These are phyloP conservation scores for Euphydryas editha DNA, from an alignment of 2,888 invertebrate species.

Conservation along the genomic window DNA sequence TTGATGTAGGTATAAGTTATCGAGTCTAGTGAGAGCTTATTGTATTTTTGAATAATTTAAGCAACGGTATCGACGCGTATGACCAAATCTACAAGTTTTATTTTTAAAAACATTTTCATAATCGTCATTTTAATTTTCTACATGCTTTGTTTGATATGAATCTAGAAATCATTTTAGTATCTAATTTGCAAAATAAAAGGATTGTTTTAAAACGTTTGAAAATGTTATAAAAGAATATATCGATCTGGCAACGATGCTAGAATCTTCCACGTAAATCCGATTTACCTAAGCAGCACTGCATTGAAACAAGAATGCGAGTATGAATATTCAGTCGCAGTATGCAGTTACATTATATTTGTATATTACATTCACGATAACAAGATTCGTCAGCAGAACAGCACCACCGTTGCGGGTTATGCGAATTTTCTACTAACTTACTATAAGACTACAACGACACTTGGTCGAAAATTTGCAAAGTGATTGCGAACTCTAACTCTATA, in stretches of 20 bases:
- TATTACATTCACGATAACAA: constrained; percentile 75
- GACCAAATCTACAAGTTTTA: neutral
- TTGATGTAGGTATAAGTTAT: constrained; percentile 5
- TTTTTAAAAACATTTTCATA: no score
- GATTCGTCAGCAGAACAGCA: constrained; percentile 76
- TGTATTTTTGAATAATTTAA: neutral
- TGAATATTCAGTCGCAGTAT: constrained; percentile 74
- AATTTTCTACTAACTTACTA: constrained; percentile 62
- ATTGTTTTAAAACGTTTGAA: constrained; percentile 19
- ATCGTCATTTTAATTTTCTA: no score
- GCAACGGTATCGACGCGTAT: neutral
- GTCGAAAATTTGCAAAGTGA: constrained; percentile 57
- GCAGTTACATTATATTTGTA: constrained; percentile 54
- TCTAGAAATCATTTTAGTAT: neutral
- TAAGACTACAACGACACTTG: constrained; percentile 48
- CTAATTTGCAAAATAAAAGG: constrained; percentile 5
- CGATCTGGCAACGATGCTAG: constrained; percentile 26
- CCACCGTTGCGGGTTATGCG: constrained; percentile 50
- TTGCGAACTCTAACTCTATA: constrained; percentile 37
- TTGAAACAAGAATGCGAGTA: constrained; percentile 64
- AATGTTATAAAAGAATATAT: constrained; percentile 26
- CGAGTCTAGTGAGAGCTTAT: neutral
- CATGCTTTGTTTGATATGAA: no score
- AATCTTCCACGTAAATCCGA: constrained; percentile 51
- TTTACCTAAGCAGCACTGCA: constrained; percentile 49